These are phyloP conservation scores for Melipona beecheii DNA, from an alignment of 2,888 invertebrate species.

Conservation along the genomic window DNA sequence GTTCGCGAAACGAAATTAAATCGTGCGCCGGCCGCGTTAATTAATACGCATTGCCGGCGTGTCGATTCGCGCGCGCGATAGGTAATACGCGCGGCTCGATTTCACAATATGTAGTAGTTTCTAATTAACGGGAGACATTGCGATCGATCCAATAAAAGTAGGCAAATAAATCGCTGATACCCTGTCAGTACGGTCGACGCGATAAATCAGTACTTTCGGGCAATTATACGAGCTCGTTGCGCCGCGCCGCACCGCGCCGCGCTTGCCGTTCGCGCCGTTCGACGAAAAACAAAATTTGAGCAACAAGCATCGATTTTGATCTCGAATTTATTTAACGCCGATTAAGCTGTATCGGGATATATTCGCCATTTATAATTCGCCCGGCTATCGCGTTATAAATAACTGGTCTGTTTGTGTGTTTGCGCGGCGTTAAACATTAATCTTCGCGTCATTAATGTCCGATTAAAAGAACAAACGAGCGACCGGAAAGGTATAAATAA, in stretches of 20 bases:
- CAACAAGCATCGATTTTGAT: conserved; percentile 65
- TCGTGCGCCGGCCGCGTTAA: conserved; percentile 69
- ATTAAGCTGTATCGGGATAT: conserved; percentile 56
- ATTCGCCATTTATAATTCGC: conserved; percentile 48
- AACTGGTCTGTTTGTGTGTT: conserved; percentile 13
- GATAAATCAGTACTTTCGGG: conserved; percentile 67
- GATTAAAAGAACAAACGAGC: conserved; percentile 27
- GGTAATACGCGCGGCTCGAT: conserved; percentile 69
- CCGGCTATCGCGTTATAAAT: conserved; percentile 42
- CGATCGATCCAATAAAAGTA: conserved; percentile 73
- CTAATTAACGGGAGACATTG: conserved; percentile 71
- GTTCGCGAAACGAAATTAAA: conserved; percentile 67
- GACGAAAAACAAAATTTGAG: conserved; percentile 67
- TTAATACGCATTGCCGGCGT: conserved; percentile 71
- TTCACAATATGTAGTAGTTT: conserved; percentile 71
- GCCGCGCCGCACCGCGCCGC: neutral
- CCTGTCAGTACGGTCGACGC: conserved; percentile 62
- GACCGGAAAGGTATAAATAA: neutral
- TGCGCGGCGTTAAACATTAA: conserved; percentile 29
- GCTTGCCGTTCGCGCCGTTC: conserved; percentile 5
- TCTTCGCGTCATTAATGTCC: conserved; percentile 39
- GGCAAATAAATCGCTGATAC: conserved; percentile 69
- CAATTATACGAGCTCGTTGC: conserved; percentile 59
- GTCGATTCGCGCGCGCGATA: conserved; percentile 69
- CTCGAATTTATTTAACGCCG: conserved; percentile 61